Evolutionary conservation across 2,797 vertebrate genomes (phyloP), one percentile per base, ranked within the genome.

Genomic region (Margarornis squamiger): DNA sequence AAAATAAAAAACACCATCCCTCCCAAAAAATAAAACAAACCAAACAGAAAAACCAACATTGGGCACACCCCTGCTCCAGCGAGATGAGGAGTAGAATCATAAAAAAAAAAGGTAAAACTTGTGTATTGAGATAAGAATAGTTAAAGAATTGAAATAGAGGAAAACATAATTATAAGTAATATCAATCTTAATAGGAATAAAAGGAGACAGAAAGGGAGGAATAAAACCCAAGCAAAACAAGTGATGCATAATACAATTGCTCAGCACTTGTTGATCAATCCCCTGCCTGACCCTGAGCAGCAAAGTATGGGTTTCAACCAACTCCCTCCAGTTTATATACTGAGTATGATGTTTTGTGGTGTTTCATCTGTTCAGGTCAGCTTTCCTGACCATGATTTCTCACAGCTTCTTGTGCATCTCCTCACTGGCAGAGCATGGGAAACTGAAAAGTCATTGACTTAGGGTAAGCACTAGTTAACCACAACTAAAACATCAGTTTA

Each of bases 11-110:
- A 6, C 8, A 29, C 2, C 19, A 14, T 62, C 27, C 27, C 12
- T 29, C 7, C 3, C 9, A 22, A 36, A 26, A 62, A 46, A 34
- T 17, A 34, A 68, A 68, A 34, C 6, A 34, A 71, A 32, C 7
- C 26, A 71, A 57, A 32, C 4, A 27, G 20, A 49, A 49, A 71
- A 23, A 3, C 0, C 0, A n/a, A 24, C 2, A 32, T 4, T 41
- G 5, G 6, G 63, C 7, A 45, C 1, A 7, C 2, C 13, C 15
- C 10, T 6, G 3, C 27, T 43, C 23, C 15, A 38, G 16, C 10
- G 20, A 45, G 45, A 45, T 45, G 45, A 45, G 45, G 45, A 45
- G 45, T 45, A 45, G 45, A 45, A 11, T 45, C 45, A 21, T 12
- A 9, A 22, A 41, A 39, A 10, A 45, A 45, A 45, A 45, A 45